Evolutionary conservation across 1,140 invertebrate species (phyloP), one percentile per base, ranked within the genome.

Genomic region (Tachypleus tridentatus): DNA sequence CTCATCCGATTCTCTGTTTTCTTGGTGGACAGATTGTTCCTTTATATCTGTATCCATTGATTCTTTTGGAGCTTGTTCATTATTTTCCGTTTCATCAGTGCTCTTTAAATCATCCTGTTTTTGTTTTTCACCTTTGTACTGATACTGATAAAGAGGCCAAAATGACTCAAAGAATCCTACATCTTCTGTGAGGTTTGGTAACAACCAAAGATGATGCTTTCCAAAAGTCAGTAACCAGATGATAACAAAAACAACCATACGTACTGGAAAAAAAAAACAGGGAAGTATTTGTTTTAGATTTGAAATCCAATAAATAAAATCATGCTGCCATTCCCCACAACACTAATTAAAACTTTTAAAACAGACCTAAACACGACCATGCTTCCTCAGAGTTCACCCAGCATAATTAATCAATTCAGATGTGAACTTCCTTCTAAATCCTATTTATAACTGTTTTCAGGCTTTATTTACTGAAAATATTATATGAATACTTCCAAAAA

Each of bases 151-250:
- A 3, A 98, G 80, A 49, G 97, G 97, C 87, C 91, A 93, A 79
- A 99, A 99, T 3, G 95, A 98, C 56, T 96, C 95, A 65, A 98
- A 91, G 81, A 99, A 97, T 52, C 97, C 94, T 58, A 98, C 96
- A 80, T 99, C 97, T 78, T 98, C 96, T 3, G 94, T 97, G 47
- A 99, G 81, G 81, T 99, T 99, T 1, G 97, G 97, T 66, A 99
- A 82, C 61, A 99, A 82, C 94, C 96, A 98, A 61, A 99, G 83
- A 74, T 97, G 93, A 78, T 97, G 88, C 74, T 87, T 85, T 4
- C 95, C 93, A 62, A 94, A 79, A 0, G 93, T 93, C 2, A 91
- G 70, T 3, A 87, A 73, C 93, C 95, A 99, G 29, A 99, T 83
- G 5, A 91, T 73, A 72, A 89, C 91, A 77, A 98, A 99, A 51